Conservation (phyloP, 2,113 vertebrate genomes). For the Hiodon tergisus region DNA sequence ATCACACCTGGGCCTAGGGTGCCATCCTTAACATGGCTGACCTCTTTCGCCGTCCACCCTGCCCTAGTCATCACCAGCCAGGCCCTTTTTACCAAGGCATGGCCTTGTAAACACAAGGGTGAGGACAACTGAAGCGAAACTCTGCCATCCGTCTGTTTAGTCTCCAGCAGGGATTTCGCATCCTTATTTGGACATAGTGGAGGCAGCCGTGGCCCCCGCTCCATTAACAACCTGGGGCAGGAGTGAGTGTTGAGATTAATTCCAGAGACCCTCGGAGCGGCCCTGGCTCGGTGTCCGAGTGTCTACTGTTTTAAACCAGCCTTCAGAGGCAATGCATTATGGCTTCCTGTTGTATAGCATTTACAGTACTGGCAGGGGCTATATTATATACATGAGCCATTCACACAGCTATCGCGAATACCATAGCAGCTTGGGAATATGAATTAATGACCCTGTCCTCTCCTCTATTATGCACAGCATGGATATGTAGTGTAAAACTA, state of each 20-base stretch:
- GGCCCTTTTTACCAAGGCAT: not conserved
- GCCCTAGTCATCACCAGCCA: not conserved
- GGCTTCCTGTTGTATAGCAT: not conserved
- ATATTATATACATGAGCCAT: not conserved
- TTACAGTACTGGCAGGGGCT: not conserved
- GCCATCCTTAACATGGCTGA: not conserved
- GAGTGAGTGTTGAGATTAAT: conserved; percentile 7
- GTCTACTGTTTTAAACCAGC: not conserved
- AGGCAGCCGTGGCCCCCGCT: not conserved
- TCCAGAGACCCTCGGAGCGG: conserved; percentile 5
- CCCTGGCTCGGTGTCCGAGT: not conserved
- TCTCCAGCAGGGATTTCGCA: not conserved
- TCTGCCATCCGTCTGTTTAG: conserved; percentile 6
- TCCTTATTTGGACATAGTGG: conserved; percentile 21
- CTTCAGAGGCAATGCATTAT: not conserved
- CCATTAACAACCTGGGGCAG: conserved; percentile 6
- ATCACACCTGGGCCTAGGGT: not conserved
- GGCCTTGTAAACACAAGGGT: not conserved
- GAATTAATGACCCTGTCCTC: not conserved
- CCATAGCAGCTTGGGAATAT: not conserved
- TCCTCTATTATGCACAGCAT: not conserved
- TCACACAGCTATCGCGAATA: conserved; percentile 4
- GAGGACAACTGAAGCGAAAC: not conserved
- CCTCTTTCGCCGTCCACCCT: not conserved
- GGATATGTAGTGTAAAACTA: not conserved